These are phyloP conservation scores for Exaiptasia diaphana DNA, from an alignment of 64 coral and sea anemone genomes.

Conservation along the genomic window DNA sequence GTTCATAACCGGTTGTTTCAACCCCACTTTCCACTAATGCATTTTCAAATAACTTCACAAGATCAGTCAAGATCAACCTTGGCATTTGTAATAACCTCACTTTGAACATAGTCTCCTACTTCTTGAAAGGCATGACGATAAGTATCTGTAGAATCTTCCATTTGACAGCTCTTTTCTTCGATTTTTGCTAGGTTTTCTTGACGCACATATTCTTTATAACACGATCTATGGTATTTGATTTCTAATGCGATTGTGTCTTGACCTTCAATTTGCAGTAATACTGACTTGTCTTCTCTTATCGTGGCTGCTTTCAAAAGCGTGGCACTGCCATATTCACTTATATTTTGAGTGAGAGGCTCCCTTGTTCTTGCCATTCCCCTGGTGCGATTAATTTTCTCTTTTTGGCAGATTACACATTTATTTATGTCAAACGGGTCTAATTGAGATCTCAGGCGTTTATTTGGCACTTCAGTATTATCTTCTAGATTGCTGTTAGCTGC, in stretches of 20 bases:
- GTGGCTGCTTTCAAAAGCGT: constrained; percentile 15
- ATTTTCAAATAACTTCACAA: too few relatives aligned
- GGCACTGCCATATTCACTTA: constrained; percentile 32
- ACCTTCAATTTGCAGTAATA: constrained; percentile 32
- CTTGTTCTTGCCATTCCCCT: constrained; percentile 19
- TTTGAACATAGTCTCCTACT: neutral
- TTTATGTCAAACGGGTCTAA: constrained; percentile 16
- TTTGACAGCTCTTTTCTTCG: constrained; percentile 30
- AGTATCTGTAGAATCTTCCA: constrained; percentile 13
- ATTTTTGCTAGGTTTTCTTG: constrained; percentile 22
- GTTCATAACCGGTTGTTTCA: too few relatives aligned
- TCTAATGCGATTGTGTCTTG: constrained; percentile 11
- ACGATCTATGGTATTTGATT: constrained; percentile 33
- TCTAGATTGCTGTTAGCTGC: too few relatives aligned
- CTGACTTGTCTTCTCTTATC: neutral
- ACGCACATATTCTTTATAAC: constrained; percentile 34
- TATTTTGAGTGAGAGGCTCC: constrained; percentile 26
- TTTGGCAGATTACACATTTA: constrained; percentile 4
- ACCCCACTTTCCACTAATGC: too few relatives aligned
- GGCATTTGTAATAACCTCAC: too few relatives aligned
- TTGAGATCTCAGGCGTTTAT: too few relatives aligned
- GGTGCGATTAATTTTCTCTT: neutral
- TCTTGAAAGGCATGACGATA: neutral
- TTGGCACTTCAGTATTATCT: too few relatives aligned
- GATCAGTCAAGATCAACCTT: too few relatives aligned